Evolutionary conservation across 1,140 invertebrate species (phyloP).

Genomic region (Nasonia longicornis): DNA sequence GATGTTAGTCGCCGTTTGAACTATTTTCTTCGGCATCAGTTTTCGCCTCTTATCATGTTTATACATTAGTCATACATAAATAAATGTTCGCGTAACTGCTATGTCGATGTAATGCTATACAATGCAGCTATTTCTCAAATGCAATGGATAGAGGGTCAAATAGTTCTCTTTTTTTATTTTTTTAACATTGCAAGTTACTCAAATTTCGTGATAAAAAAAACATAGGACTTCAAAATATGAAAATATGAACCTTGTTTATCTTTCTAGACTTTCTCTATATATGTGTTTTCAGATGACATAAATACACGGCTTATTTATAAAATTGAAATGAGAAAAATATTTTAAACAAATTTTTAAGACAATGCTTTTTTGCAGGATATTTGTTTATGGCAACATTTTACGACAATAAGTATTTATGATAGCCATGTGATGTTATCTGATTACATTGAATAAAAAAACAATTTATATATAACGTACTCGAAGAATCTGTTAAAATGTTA

Average conservation of each 20-base stretch:
- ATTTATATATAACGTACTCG: background rate
- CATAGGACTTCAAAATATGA: background rate
- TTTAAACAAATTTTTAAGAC: background rate
- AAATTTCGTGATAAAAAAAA: background rate
- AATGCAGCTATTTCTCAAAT: background rate
- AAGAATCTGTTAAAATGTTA: background rate
- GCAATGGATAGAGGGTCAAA: background rate
- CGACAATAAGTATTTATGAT: background rate
- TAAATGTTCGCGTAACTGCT: background rate
- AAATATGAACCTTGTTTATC: background rate
- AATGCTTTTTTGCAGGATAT: background rate
- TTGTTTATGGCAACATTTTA: too few species aligned
- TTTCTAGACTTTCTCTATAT: background rate
- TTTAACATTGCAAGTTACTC: background rate
- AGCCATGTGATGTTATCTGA: background rate
- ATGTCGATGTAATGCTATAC: background rate
- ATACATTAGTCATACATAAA: background rate
- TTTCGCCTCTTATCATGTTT: background rate
- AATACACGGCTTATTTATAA: too few species aligned
- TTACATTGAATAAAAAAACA: background rate
- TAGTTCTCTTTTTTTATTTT: constrained; percentile 1
- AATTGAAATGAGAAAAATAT: background rate
- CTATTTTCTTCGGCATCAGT: background rate
- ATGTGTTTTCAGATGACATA: background rate
- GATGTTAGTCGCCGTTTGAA: background rate